Evolutionary conservation across 2,113 vertebrate genomes (phyloP).

Genomic region (Quiscalus mexicanus): DNA sequence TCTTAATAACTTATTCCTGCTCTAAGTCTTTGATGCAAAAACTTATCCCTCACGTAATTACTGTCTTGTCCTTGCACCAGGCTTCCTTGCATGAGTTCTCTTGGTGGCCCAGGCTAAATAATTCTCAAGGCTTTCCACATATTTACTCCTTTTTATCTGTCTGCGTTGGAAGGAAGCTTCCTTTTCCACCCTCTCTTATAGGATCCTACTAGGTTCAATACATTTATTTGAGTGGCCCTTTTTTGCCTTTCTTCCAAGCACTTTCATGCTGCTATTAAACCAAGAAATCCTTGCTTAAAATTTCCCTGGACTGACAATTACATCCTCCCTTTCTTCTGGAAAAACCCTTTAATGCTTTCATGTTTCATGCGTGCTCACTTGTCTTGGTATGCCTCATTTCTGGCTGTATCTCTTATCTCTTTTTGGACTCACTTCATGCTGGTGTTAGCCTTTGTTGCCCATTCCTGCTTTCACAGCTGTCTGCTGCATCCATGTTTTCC

Average conservation of each 20-base stretch:
- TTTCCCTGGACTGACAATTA: background rate
- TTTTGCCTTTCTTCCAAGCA: background rate
- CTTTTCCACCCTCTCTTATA: background rate
- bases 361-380: background rate
- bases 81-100: background rate
- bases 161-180: background rate
- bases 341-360: background rate
- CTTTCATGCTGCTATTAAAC: background rate
- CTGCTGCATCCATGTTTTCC: background rate
- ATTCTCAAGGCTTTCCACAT: background rate
- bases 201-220: background rate
- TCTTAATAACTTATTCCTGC: background rate
- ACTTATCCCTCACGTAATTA: background rate
- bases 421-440: background rate
- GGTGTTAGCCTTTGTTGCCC: background rate
- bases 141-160: background rate
- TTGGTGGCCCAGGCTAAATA: background rate
- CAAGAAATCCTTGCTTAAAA: background rate
- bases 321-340: background rate
- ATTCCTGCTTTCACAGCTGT: background rate
- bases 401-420: background rate
- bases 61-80: background rate
- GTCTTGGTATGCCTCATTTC: accelerated
- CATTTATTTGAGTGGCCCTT: background rate
- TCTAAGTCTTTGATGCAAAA: background rate